Percentiles rank a stretch among this genome's conserved stretches.
These are phyloP conservation scores for Ornithoptera priamus DNA, from an alignment of 2,888 invertebrate genomes.

Conservation along the genomic window DNA sequence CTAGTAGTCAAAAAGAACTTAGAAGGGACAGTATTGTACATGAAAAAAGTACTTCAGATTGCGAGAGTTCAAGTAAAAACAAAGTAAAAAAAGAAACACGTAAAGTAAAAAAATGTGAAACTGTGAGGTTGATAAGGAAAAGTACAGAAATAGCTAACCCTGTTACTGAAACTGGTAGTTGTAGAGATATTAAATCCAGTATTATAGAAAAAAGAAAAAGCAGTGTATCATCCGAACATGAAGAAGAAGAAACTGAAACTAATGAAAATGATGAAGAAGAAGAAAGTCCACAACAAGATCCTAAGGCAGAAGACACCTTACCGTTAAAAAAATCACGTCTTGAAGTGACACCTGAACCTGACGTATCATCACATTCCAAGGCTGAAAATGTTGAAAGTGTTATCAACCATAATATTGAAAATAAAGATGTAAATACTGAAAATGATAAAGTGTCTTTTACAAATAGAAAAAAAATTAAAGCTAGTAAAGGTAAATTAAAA, in stretches of 20 bases:
- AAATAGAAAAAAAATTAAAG: slow-evolving; percentile 69
- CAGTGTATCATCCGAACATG: slow-evolving; percentile 70
- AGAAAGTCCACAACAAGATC: slow-evolving; percentile 55
- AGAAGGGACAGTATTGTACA: slow-evolving; percentile 54
- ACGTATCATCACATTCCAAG: slow-evolving; percentile 66
- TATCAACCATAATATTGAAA: slow-evolving; percentile 50
- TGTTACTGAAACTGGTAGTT: slow-evolving; percentile 56
- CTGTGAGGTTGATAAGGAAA: slow-evolving; percentile 50
- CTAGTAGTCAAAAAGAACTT: slow-evolving; percentile 47
- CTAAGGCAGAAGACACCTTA: slow-evolving; percentile 60
- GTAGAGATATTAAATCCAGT: slow-evolving; percentile 67
- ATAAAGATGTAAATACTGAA: slow-evolving; percentile 42
- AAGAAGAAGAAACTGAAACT: slow-evolving; percentile 56
- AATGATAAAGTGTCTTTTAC: slow-evolving; percentile 49
- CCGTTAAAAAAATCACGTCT: slow-evolving; percentile 69
- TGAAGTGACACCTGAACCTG: slow-evolving; percentile 64
- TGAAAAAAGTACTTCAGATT: slow-evolving; percentile 56
- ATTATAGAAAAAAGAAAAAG: slow-evolving; percentile 71
- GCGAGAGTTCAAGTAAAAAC: slow-evolving; percentile 56
- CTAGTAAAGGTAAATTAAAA: slow-evolving; percentile 67
- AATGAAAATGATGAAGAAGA: slow-evolving; percentile 58
- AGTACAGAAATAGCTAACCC: slow-evolving; percentile 55
- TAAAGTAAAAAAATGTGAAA: slow-evolving; percentile 64
- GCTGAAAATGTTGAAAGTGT: slow-evolving; percentile 45
- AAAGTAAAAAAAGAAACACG: slow-evolving; percentile 60